Percentiles rank a stretch among this genome's conserved stretches.
Conservation (phyloP, 92 coral and sea anemone genomes). For the Parazoanthus atlanticus region DNA sequence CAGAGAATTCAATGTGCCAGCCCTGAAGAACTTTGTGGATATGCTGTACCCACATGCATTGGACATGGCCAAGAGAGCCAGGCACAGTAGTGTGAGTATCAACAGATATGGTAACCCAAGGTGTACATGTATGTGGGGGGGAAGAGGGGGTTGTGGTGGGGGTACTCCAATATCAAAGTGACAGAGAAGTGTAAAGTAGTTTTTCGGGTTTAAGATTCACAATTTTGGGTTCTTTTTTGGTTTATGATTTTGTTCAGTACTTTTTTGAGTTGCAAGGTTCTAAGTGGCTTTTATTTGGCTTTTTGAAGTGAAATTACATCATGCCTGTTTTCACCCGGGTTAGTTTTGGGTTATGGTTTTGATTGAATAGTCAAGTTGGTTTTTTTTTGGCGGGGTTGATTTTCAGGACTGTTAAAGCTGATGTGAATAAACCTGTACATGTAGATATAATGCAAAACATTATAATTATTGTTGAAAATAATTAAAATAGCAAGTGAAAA, state of each 20-base stretch:
- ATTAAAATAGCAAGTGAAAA: background rate
- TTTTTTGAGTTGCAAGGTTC: too few species aligned
- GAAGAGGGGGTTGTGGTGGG: background rate
- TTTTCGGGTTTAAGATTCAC: background rate
- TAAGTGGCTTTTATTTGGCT: too few species aligned
- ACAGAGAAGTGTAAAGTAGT: background rate
- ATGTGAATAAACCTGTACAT: too few species aligned
- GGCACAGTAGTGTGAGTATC: constrained; percentile 82
- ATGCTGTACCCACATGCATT: constrained; percentile 91
- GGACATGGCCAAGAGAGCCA: constrained; percentile 86
- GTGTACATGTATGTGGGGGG: background rate
- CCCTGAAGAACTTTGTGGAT: constrained; percentile 94
- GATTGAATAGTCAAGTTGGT: too few species aligned
- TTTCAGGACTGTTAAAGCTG: too few species aligned
- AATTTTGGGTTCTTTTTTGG: too few species aligned
- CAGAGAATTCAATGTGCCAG: constrained; percentile 97
- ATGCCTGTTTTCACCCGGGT: too few species aligned
- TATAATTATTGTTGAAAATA: background rate
- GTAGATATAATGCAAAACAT: too few species aligned
- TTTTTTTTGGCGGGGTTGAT: too few species aligned
- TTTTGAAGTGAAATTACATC: too few species aligned
- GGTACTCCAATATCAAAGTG: background rate
- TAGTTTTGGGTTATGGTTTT: too few species aligned
- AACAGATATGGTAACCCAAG: background rate
- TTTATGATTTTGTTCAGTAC: background rate